These are phyloP conservation scores for Falco peregrinus DNA, from an alignment of 2,797 vertebrate species.

Conservation along the genomic window DNA sequence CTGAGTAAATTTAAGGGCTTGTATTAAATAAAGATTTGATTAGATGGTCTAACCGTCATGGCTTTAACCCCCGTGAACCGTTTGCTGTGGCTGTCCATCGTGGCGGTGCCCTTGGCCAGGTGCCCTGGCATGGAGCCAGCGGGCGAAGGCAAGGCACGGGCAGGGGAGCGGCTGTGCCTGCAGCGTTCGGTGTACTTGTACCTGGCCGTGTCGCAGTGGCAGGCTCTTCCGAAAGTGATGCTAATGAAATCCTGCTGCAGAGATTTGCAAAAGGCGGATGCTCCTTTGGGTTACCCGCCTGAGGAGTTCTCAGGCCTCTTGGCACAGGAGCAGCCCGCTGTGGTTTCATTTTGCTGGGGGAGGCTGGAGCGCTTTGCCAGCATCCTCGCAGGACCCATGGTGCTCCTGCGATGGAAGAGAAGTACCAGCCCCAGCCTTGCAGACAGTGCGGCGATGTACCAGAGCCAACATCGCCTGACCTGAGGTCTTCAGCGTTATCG, in stretches of 20 bases:
- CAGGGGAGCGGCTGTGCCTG: fast-evolving
- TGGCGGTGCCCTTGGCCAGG: not conserved
- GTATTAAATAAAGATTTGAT: not conserved
- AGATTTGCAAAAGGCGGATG: fast-evolving
- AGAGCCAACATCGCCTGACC: fast-evolving
- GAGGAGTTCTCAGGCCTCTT: fast-evolving
- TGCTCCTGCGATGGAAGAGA: not conserved
- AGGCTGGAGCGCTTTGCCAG: fast-evolving
- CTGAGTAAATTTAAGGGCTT: not conserved
- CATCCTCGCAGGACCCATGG: fast-evolving
- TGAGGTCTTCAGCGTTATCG: not conserved
- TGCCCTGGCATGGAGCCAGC: fast-evolving
- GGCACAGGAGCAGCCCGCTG: fast-evolving
- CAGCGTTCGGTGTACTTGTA: fast-evolving
- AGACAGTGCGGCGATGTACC: not conserved
- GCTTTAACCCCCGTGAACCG: not conserved
- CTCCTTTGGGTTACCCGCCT: not conserved
- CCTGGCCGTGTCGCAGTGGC: not conserved
- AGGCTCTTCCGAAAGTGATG: not conserved
- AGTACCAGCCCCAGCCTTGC: not conserved
- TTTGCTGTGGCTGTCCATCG: not conserved
- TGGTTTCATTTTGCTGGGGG: fast-evolving
- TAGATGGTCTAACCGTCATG: not conserved
- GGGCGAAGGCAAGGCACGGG: fast-evolving
- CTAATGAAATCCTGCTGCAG: fast-evolving